Evolutionary conservation across 2,888 invertebrate genomes (phyloP).

Genomic region (Oscheius sp.): DNA sequence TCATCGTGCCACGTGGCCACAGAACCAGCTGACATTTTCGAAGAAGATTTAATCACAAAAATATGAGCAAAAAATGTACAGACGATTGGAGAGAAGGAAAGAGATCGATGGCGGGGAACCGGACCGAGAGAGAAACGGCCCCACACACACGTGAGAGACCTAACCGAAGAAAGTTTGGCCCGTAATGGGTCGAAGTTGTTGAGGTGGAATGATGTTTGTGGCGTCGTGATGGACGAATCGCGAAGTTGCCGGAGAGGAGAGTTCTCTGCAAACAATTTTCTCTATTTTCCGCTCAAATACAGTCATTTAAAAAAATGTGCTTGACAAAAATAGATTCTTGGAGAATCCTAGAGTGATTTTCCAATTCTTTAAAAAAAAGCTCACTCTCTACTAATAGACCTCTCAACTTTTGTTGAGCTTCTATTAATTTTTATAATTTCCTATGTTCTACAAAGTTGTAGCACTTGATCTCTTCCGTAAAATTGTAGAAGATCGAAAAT

Average conservation of each 20-base stretch:
- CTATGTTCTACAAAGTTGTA: no score
- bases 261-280: conserved; percentile 35
- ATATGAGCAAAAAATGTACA: conserved; percentile 1
- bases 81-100: neutral
- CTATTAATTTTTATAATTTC: no score
- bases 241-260: conserved; percentile 58
- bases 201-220: conserved; percentile 56
- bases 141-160: conserved; percentile 15
- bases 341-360: neutral
- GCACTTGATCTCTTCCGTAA: no score
- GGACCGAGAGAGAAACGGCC: conserved; percentile 2
- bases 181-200: conserved; percentile 22
- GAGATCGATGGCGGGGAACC: conserved; percentile 27
- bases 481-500: no score
- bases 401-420: no score
- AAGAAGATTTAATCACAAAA: conserved; percentile 8
- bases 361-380: neutral
- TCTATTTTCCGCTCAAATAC: no score
- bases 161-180: conserved; percentile 30
- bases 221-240: conserved; percentile 66
- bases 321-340: neutral
- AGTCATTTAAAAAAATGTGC: neutral
- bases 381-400: no score
- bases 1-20: conserved; percentile 49
- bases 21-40: conserved; percentile 39